These are phyloP conservation scores for Synergus umbraculus DNA, from an alignment of 2,888 invertebrate species.

Conservation along the genomic window DNA sequence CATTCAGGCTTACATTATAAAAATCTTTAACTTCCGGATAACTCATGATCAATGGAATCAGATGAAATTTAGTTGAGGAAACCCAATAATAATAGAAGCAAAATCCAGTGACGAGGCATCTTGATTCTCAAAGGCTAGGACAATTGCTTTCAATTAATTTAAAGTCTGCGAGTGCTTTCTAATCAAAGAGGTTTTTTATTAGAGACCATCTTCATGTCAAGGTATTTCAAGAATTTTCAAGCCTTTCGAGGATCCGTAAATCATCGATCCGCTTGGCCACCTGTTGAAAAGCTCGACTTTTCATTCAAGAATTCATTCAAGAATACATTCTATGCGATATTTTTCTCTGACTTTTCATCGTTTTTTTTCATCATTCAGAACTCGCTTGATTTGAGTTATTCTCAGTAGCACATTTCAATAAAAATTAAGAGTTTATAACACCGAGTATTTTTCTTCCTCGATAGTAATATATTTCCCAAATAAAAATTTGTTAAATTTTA, in stretches of 20 bases:
- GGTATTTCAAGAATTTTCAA: slow-evolving; percentile 19
- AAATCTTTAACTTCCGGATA: slow-evolving; percentile 36
- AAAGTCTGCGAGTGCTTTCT: background rate
- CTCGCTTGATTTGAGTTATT: too few species aligned
- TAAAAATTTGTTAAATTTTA: background rate
- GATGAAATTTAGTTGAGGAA: background rate
- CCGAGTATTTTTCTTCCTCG: background rate
- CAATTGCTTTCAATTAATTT: background rate
- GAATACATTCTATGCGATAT: background rate
- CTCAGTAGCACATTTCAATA: too few species aligned
- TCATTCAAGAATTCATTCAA: background rate
- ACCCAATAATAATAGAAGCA: background rate
- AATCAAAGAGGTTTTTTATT: background rate
- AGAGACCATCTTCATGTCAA: background rate
- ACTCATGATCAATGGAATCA: background rate
- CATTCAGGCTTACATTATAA: slow-evolving; percentile 24
- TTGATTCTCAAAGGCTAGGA: background rate
- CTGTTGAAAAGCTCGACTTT: slow-evolving; percentile 54
- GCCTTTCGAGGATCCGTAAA: background rate
- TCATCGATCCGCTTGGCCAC: slow-evolving; percentile 49
- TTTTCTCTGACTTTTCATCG: slow-evolving; percentile 9
- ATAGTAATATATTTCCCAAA: background rate
- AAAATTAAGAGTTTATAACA: too few species aligned
- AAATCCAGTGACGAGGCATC: background rate
- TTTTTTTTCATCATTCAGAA: background rate